These are phyloP conservation scores for Tromatobia lineatoria DNA, from an alignment of 2,888 invertebrate species.

Conservation along the genomic window DNA sequence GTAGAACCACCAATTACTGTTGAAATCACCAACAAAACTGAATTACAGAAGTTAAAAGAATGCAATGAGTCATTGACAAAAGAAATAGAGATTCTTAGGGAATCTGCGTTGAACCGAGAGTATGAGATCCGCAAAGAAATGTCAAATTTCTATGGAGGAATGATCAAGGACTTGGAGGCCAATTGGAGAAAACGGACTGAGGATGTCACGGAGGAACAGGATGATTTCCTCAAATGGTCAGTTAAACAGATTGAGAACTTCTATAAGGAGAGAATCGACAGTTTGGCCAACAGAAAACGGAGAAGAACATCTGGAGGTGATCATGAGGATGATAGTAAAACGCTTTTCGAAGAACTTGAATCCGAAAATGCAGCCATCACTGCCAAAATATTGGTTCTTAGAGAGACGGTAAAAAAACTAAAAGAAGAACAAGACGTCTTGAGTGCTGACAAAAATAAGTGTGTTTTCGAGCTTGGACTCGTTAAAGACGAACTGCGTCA, in stretches of 20 bases:
- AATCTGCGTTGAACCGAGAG: slow-evolving; percentile 72
- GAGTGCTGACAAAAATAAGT: slow-evolving; percentile 73
- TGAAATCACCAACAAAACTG: slow-evolving; percentile 33
- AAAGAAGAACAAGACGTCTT: slow-evolving; percentile 72
- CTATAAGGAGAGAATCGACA: slow-evolving; percentile 76
- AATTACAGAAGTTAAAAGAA: slow-evolving; percentile 62
- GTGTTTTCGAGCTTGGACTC: slow-evolving; percentile 71
- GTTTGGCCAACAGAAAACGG: slow-evolving; percentile 72
- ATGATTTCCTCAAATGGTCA: slow-evolving; percentile 77
- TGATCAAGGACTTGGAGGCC: slow-evolving; percentile 76
- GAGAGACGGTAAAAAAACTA: slow-evolving; percentile 71
- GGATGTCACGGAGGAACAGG: slow-evolving; percentile 73
- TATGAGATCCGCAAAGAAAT: slow-evolving; percentile 78
- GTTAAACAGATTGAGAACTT: slow-evolving; percentile 75
- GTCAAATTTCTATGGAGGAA: slow-evolving; percentile 71
- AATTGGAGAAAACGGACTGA: slow-evolving; percentile 76
- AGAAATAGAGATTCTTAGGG: slow-evolving; percentile 71
- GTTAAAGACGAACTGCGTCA: slow-evolving; percentile 72
- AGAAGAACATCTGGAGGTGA: slow-evolving; percentile 72
- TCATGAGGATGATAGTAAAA: slow-evolving; percentile 60
- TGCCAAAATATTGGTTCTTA: slow-evolving; percentile 68
- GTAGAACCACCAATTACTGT: slow-evolving; percentile 15
- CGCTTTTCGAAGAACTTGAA: slow-evolving; percentile 69
- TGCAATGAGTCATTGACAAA: slow-evolving; percentile 68
- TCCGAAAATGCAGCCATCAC: slow-evolving; percentile 71